Percentiles rank a stretch among this genome's conserved stretches.
These are phyloP conservation scores for Nannobrachium achirus DNA, from an alignment of 2,113 vertebrate genomes.

Conservation along the genomic window DNA sequence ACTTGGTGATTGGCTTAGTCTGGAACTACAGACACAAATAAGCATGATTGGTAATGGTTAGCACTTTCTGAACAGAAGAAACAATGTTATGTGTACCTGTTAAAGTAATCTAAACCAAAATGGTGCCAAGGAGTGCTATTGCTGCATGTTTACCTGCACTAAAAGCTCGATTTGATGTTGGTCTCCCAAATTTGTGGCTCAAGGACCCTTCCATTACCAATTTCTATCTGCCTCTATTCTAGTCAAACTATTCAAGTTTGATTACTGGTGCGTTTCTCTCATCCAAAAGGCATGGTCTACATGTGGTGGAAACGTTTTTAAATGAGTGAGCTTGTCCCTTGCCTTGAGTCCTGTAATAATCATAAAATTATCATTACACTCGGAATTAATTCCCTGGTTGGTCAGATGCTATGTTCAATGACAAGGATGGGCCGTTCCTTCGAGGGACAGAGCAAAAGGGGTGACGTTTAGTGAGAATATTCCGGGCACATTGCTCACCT, in stretches of 20 bases:
- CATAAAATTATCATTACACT: constrained; percentile 37
- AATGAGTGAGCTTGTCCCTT: constrained; percentile 23
- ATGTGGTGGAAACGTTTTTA: constrained; percentile 50
- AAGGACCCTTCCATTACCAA: constrained; percentile 74
- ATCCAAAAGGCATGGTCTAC: constrained; percentile 54
- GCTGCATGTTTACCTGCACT: constrained; percentile 83
- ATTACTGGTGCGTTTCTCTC: constrained; percentile 52
- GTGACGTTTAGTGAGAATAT: constrained; percentile 38
- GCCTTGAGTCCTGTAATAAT: constrained; percentile 41
- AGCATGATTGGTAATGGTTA: constrained; percentile 62
- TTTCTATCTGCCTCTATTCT: constrained; percentile 69
- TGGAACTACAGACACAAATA: constrained; percentile 37
- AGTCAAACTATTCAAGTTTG: constrained; percentile 55
- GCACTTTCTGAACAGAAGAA: constrained; percentile 64
- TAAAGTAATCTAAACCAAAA: constrained; percentile 66
- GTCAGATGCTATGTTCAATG: constrained; percentile 11
- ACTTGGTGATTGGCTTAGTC: constrained; percentile 56
- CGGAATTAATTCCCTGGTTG: constrained; percentile 14
- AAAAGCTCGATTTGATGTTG: constrained; percentile 71
- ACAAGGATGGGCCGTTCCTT: constrained; percentile 24
- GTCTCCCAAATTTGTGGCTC: constrained; percentile 77
- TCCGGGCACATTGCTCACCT: constrained; percentile 35
- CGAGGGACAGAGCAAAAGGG: constrained; percentile 22
- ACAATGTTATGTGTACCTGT: constrained; percentile 63
- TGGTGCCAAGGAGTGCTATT: constrained; percentile 77